A percentile compares a stretch with the other conserved stretches of the same genome.
phyloP scores from a whole-genome alignment of 1,140 invertebrate genomes.

The Dendrolimus kikuchii region DNA sequence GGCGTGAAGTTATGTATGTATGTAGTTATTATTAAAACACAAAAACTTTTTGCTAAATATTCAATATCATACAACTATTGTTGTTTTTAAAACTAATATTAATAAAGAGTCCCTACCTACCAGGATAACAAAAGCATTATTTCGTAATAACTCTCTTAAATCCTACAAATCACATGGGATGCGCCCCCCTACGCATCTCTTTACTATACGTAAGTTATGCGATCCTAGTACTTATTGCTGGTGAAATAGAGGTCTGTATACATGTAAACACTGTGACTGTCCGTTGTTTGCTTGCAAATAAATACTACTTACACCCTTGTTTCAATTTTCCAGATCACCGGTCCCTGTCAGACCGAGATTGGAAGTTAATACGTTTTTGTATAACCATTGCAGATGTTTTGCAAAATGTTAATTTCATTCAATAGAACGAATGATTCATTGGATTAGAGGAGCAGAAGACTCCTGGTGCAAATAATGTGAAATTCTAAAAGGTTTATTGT shows the following conservation, averaged over 20 bases:
- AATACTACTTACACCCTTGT: slow-evolving; percentile 31
- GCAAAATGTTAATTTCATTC: slow-evolving; percentile 17
- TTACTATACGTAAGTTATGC: not conserved
- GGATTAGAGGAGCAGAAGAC: too few species aligned
- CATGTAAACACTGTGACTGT: slow-evolving; percentile 3
- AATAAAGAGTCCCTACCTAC: too few species aligned
- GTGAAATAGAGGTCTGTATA: not conserved
- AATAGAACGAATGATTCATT: not conserved
- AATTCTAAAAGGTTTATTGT: too few species aligned
- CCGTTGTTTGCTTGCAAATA: not conserved
- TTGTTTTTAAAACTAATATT: too few species aligned
- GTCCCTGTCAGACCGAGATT: slow-evolving; percentile 45
- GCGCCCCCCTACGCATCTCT: slow-evolving; percentile 3
- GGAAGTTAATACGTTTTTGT: slow-evolving; percentile 16
- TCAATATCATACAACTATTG: too few species aligned
- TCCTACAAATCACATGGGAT: slow-evolving; percentile 49
- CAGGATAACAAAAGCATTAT: slow-evolving; percentile 16
- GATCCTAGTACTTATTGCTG: slow-evolving; percentile 9
- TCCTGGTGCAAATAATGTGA: too few species aligned
- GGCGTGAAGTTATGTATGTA: too few species aligned
- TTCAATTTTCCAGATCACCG: slow-evolving; percentile 64
- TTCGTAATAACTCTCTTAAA: slow-evolving; percentile 41
- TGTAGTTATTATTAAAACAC: too few species aligned
- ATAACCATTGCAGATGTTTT: slow-evolving; percentile 35
- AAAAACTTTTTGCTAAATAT: too few species aligned